phyloP scores from a whole-genome alignment of 2,113 vertebrate species.

The Caracal caracal region DNA sequence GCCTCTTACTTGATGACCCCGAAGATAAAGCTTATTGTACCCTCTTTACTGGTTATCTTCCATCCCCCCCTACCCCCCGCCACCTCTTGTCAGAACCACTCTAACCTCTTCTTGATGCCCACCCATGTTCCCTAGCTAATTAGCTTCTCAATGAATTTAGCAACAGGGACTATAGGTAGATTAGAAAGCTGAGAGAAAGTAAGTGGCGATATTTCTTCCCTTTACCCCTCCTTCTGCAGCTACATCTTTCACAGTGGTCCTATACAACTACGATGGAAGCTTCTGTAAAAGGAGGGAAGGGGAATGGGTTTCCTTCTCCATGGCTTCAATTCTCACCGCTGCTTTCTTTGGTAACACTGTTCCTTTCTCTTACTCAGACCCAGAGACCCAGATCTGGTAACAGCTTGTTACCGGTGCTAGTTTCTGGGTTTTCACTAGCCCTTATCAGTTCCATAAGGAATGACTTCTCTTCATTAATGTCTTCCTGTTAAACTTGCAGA shows the following conservation, averaged over 20 bases:
- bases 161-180: neutral
- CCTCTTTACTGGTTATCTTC: neutral
- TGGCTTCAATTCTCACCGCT: neutral
- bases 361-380: neutral
- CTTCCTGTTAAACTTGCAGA: neutral
- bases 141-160: neutral
- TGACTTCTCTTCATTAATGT: neutral
- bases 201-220: neutral
- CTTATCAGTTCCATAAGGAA: neutral
- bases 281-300: neutral
- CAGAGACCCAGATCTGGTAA: neutral
- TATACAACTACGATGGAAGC: accelerated
- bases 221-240: neutral
- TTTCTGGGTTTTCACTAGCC: neutral
- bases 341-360: neutral
- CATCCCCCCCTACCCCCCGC: accelerated
- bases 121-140: neutral
- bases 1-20: neutral
- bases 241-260: neutral
- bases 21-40: neutral
- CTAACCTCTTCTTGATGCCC: neutral
- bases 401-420: neutral
- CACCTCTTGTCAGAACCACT: neutral
- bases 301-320: neutral
- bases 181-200: neutral